Base-by-base conservation (phyloP, 2,888 invertebrate genomes). In the Poecilobothrus nobilitatus region DNA sequence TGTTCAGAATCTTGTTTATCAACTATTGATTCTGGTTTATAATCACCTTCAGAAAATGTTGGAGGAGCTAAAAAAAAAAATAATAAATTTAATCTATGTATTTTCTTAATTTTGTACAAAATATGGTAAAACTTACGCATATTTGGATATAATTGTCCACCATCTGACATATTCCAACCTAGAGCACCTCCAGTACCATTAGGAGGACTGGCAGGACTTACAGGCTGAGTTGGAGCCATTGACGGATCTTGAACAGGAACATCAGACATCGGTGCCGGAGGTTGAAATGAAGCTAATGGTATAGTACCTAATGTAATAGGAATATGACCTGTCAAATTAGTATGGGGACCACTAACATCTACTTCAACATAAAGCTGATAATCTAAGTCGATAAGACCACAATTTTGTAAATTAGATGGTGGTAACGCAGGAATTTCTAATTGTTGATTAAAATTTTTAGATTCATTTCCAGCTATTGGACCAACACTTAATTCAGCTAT, bases 261-360 rank as follows among this genome's bases (percentile, higher is more conserved):
- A 76, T 79, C 79, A 12, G 81, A 77, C 71, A 80, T 80, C 12
- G 81, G 80, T 70, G 79, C 77, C 21, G 80, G 80, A 10, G 80
- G 78, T 73, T 78, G 77, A 73, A 86, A 83, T 12, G 83, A 86
- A 69, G 86, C 83, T 72, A 91, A 78, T 2, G 92, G 92, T 71
- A 92, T 86, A 0, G 91, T 91, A 37, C 92, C 92, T 73, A 92
- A 86, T 0, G 87, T 87, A 66, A 92, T 84, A 44, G 89, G 87
- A 74, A 88, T 86, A 76, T 85, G 86, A 41, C 86, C 86, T 34
- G 83, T 83, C 73, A 91, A 78, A 78, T 90, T 89, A 72, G 86
- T 81, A 75, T 91, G 89, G 75, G 86, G 84, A 22, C 89, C 88
- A 37, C 87, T 84, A 1, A 88, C 87, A 66, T 84, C 84, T 72